These are phyloP conservation scores for Hyaena hyaena DNA, from an alignment of 2,113 vertebrate genomes.

Conservation along the genomic window DNA sequence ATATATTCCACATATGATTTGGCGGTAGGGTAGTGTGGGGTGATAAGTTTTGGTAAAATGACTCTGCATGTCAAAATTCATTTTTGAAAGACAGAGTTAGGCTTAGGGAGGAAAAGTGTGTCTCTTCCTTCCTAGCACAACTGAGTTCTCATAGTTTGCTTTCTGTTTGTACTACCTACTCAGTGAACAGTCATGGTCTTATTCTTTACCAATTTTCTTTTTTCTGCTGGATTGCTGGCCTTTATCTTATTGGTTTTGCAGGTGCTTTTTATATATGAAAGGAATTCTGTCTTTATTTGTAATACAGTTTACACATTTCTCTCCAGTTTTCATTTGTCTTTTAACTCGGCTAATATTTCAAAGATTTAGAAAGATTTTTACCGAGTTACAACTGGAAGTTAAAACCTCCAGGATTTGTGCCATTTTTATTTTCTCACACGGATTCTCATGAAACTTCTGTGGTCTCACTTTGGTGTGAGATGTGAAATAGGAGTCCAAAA, in stretches of 20 bases:
- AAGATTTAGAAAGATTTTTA: background rate
- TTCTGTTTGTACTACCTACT: background rate
- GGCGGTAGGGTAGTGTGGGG: background rate
- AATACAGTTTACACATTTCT: background rate
- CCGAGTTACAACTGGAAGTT: background rate
- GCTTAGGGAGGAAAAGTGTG: background rate
- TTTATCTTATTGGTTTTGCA: conserved; percentile 22
- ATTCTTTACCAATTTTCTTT: background rate
- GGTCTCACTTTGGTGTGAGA: conserved; percentile 8
- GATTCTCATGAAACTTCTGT: background rate
- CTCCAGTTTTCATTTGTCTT: background rate
- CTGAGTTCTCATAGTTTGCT: background rate
- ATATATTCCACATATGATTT: background rate
- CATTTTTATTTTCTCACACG: background rate
- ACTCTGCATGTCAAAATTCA: background rate
- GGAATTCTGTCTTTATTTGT: background rate
- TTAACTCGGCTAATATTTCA: background rate
- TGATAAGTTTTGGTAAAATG: background rate
- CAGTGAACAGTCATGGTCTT: background rate
- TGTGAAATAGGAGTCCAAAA: background rate
- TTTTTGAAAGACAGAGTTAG: background rate
- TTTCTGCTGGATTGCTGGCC: background rate
- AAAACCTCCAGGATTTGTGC: background rate
- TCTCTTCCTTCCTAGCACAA: background rate
- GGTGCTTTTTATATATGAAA: background rate